Base-by-base conservation (phyloP, 1,140 invertebrate species). In the Calycopis cecrops region DNA sequence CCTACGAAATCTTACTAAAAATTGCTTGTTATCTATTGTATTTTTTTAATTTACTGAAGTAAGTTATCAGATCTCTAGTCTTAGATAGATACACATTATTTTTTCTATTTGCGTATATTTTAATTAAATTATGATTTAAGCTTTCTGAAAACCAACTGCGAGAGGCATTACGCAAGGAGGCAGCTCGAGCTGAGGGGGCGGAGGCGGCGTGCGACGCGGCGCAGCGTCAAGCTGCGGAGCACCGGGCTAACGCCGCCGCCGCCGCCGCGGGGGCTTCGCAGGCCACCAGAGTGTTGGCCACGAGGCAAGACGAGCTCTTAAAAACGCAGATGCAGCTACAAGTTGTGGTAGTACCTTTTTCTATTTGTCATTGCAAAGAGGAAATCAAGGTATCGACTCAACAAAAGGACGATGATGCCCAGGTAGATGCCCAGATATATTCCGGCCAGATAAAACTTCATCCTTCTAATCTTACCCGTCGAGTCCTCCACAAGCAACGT, bases 241-340 rank as follows among this genome's bases (percentile, higher is more conserved):
- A 71, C 8, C 63, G 71, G 0, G 71, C 68, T 6, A 59, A 34
- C 28, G 79, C 78, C 6, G 63, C 73, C 9, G 78, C 79, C 6
- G 73, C 79, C 17, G 59, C 71, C 2, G 69, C 79, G 0, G 72
- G 71, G 17, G 72, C 75, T 12, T 55, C 71, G 6, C 73, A 77
- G 40, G 73, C 75, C 6, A 63, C 75, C 3, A 52, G 62, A 3
- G 59, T 67, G 2, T 66, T 83, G 0, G 61, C 76, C n/a, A 35
- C 50, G 0, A 59, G 64, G 0, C 75, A 76, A 9, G 76, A 86
- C 35, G 73, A 84, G 38, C 59, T 78, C 9, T 52, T 70, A 16
- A 63, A 63, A 38, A 54, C 73, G 21, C 84, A 79, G 57, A 73
- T 77, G 37, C 73, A 85, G 52, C 52, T 80, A 6, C 79, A 85